phyloP scores from a whole-genome alignment of 2,888 invertebrate species.

The Microlaimidae sp. region DNA sequence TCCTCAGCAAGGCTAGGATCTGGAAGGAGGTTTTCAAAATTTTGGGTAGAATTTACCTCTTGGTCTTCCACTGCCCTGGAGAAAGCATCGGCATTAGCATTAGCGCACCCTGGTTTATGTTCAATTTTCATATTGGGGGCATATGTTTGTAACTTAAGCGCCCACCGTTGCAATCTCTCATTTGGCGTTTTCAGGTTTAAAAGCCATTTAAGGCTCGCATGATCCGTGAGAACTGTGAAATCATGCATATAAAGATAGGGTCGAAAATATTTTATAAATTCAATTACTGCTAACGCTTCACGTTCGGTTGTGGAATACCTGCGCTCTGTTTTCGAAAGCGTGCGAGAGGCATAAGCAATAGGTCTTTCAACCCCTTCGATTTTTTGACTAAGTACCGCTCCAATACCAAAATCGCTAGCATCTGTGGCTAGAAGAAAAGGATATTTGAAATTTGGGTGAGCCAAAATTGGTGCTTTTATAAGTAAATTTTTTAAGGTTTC shows the following conservation, averaged over 20 bases:
- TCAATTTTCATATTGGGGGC: too few species aligned
- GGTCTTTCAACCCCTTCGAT: neutral
- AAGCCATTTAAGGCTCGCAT: neutral
- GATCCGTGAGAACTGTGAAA: neutral
- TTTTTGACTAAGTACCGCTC: neutral
- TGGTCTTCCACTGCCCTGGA: too few species aligned
- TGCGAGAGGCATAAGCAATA: neutral
- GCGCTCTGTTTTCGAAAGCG: neutral
- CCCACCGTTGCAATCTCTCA: neutral
- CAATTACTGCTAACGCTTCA: neutral
- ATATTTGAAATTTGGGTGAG: constrained; percentile 6
- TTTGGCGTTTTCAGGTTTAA: neutral
- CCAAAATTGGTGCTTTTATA: neutral
- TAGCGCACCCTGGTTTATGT: too few species aligned
- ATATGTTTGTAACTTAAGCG: neutral
- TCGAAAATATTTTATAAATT: neutral
- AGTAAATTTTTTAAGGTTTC: neutral
- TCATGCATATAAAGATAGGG: neutral
- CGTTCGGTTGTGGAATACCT: neutral
- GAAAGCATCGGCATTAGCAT: too few species aligned
- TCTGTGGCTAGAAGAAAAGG: constrained; percentile 3
- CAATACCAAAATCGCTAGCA: constrained; percentile 2
- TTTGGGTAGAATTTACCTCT: too few species aligned
- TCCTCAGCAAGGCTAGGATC: too few species aligned
- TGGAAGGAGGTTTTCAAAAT: too few species aligned